These are phyloP conservation scores for Gymnorhina tibicen DNA, from an alignment of 2,113 vertebrate genomes.

Conservation along the genomic window DNA sequence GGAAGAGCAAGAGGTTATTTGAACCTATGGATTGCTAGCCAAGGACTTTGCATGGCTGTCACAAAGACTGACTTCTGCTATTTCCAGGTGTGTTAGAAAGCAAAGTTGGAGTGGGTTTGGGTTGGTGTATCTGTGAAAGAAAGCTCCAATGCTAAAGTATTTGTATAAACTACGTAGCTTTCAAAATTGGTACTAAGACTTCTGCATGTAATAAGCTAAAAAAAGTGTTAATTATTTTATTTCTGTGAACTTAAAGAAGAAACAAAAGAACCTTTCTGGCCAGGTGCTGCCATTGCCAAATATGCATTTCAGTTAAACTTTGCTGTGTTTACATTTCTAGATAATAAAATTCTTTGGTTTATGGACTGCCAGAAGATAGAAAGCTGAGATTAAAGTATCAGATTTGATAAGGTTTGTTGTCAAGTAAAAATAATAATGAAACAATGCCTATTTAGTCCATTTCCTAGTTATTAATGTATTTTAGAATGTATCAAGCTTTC, in stretches of 20 bases:
- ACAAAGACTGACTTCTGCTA: not conserved
- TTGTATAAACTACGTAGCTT: not conserved
- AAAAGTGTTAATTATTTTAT: not conserved
- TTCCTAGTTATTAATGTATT: not conserved
- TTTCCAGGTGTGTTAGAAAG: not conserved
- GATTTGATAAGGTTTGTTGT: not conserved
- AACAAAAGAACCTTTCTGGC: not conserved
- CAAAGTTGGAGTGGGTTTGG: not conserved
- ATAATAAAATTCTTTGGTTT: slow-evolving; percentile 49
- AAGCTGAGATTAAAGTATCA: slow-evolving; percentile 9
- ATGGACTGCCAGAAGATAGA: not conserved
- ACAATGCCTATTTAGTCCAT: not conserved
- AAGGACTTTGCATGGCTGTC: not conserved
- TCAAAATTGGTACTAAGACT: not conserved
- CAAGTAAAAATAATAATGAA: not conserved
- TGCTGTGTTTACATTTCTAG: slow-evolving; percentile 32
- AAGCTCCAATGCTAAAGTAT: not conserved
- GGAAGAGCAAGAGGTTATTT: not conserved
- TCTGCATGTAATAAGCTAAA: not conserved
- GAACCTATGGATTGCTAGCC: not conserved
- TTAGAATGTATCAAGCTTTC: not conserved
- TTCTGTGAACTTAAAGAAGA: not conserved
- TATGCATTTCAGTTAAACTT: not conserved
- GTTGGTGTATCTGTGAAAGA: not conserved
- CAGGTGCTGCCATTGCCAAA: slow-evolving; percentile 1